Evolutionary conservation across 2,113 vertebrate species (phyloP).

Genomic region (Plecotus auritus): DNA sequence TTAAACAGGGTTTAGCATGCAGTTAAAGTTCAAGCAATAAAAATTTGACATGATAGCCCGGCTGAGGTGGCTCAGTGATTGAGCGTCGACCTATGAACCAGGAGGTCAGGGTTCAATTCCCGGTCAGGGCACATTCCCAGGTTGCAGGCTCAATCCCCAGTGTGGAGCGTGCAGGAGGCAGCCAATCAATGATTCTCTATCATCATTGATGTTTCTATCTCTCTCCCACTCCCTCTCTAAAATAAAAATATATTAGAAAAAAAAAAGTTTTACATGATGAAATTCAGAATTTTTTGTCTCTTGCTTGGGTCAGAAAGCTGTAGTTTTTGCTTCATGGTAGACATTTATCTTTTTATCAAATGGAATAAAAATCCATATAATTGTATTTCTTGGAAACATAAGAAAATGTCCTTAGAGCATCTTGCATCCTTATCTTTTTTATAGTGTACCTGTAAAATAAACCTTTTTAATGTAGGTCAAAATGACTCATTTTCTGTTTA

Average conservation of each 20-base stretch:
- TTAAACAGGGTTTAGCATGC: not conserved
- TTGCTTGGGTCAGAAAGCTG: not conserved
- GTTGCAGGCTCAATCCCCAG: too few species aligned
- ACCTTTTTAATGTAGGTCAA: not conserved
- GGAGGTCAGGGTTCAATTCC: too few species aligned
- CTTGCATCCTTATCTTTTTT: not conserved
- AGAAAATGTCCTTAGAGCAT: not conserved
- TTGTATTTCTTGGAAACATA: not conserved
- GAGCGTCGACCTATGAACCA: too few species aligned
- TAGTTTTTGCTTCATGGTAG: not conserved
- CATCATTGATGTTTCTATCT: too few species aligned
- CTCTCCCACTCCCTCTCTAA: too few species aligned
- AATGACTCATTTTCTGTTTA: slow-evolving; percentile 1
- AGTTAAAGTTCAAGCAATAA: not conserved
- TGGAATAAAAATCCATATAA: not conserved
- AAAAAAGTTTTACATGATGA: not conserved
- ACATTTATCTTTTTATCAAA: slow-evolving; percentile 20
- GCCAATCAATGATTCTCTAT: too few species aligned
- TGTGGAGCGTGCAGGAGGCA: too few species aligned
- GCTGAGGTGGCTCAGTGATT: too few species aligned
- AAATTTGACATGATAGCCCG: not conserved
- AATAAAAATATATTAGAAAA: too few species aligned
- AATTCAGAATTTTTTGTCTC: not conserved
- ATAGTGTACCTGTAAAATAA: not conserved
- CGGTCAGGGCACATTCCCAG: too few species aligned